Base-by-base conservation (phyloP, 2,888 invertebrate species). In the Cataglyphis cursor region DNA sequence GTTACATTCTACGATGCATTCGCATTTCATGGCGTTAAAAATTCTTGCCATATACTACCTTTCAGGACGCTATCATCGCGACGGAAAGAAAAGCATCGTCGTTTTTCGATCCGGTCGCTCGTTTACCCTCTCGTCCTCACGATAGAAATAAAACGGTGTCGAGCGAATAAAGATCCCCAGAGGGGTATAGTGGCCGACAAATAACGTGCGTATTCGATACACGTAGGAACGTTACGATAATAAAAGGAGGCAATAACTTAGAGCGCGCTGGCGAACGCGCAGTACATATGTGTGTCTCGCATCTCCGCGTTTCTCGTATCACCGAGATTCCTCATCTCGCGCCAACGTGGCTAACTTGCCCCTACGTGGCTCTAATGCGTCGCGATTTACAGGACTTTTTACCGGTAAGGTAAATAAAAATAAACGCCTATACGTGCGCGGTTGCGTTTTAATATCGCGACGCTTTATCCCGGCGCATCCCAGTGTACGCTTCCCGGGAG, bases 131-230 rank as follows among this genome's bases (percentile, higher is more conserved):
- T 68, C 12, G 57, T 6, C 24, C 31, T 35, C 28, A 31, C 35
- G 9, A 31, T 41, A 35, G 66, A 51, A 51, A 80, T 80, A 66
- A 80, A 82, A 66, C n/a, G 54, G 51, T 35, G 38, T 59, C 38
- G 61, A 12, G 76, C 66, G 70, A 85, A 85, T 87, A 88, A 87
- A 88, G 38, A 85, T 81, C 62, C 82, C 18, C n/a, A 15, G 15
- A 28, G 66, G 35, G 59, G 28, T 41, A 51, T 66, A 62, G 10
- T n/a, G 68, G 72, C 41, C 66, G 74, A 65, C 83, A 84, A 90
- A 85, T 85, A 90, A 87, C 84, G 81, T 75, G 87, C 84, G 88
- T 90, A 91, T 90, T 91, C 90, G 89, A 91, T 90, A 87, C 90
- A 91, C 92, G 91, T 92, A 91, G 84, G 61, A 80, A 86, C 84